phyloP scores from a whole-genome alignment of 2,888 invertebrate genomes.

The Drosophila subsilvestris region DNA sequence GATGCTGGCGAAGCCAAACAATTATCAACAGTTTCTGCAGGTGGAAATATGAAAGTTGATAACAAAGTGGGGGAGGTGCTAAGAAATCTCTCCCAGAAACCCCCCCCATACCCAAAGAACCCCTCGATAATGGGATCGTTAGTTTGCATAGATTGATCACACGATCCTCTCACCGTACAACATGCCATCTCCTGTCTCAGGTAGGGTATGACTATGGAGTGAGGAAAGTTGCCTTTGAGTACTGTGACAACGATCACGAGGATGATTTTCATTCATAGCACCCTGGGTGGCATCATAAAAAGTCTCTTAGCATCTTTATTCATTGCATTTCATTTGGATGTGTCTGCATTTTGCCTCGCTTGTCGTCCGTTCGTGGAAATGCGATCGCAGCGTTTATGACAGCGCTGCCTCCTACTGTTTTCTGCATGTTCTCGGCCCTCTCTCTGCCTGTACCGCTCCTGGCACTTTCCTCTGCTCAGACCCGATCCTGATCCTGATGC shows the following conservation, averaged over 20 bases:
- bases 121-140: not conserved
- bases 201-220: constrained; percentile 40
- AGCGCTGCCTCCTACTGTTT: constrained; percentile 68
- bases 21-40: not conserved
- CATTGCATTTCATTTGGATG: constrained; percentile 44
- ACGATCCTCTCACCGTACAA: constrained; percentile 9
- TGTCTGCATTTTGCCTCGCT: constrained; percentile 39
- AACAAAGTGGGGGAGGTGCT: not conserved
- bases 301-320: constrained; percentile 79
- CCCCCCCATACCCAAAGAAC: too few relatives aligned
- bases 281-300: constrained; percentile 79
- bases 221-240: constrained; percentile 31
- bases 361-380: constrained; percentile 59
- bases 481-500: constrained; percentile 29
- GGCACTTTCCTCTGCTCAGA: not conserved
- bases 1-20: not conserved
- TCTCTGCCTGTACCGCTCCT: not conserved
- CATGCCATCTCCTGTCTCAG: constrained; percentile 40
- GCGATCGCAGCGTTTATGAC: constrained; percentile 56
- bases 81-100: too few relatives aligned
- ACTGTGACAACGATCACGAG: constrained; percentile 27
- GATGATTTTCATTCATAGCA: constrained; percentile 73
- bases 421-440: constrained; percentile 3
- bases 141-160: constrained; percentile 3
- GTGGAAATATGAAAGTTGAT: not conserved